These are phyloP conservation scores for Dermatemys mawii DNA, from an alignment of 2,113 vertebrate species.

Conservation along the genomic window DNA sequence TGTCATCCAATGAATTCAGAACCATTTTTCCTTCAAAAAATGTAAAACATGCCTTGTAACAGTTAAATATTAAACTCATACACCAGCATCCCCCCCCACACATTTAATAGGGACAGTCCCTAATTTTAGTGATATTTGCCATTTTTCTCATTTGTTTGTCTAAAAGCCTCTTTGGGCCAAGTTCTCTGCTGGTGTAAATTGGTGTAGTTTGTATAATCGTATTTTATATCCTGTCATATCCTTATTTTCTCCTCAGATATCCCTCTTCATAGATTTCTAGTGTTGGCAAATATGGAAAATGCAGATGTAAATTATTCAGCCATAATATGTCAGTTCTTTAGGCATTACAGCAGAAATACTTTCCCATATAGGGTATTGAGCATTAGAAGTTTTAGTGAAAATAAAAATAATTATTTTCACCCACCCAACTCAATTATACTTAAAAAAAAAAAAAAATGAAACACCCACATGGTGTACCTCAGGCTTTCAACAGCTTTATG, in stretches of 20 bases:
- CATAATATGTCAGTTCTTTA: background rate
- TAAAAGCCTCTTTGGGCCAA: background rate
- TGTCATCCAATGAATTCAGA: background rate
- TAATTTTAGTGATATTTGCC: background rate
- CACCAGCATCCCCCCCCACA: background rate
- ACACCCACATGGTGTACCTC: background rate
- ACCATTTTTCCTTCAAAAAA: background rate
- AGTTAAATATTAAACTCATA: accelerated
- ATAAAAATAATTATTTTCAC: background rate
- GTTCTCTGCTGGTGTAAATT: background rate
- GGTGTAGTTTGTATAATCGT: background rate
- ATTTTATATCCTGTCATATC: background rate
- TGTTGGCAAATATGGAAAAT: background rate
- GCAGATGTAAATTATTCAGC: background rate
- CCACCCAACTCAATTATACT: accelerated
- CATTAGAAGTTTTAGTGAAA: background rate
- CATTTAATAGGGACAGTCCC: background rate
- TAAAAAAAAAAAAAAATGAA: too few species aligned
- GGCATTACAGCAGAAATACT: background rate
- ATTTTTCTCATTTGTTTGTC: background rate
- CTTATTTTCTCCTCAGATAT: background rate
- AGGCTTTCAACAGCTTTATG: background rate
- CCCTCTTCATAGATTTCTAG: background rate
- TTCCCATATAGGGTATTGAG: background rate
- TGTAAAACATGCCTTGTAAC: background rate